Evolutionary conservation across 2,888 invertebrate genomes (phyloP).

Genomic region (Epinotia brunnichana): DNA sequence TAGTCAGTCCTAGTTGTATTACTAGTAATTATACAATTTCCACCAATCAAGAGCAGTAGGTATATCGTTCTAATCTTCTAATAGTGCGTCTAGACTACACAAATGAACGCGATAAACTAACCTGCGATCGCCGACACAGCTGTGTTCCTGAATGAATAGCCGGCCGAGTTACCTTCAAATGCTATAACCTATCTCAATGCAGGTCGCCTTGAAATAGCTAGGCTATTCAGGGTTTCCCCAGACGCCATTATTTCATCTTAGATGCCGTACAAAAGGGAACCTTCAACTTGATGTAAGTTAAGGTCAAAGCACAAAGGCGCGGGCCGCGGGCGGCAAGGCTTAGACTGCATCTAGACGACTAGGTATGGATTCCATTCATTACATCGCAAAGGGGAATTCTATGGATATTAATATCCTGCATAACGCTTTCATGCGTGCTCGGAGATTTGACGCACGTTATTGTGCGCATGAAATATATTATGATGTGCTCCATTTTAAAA

Average conservation of each 20-base stretch:
- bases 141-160: conserved; percentile 74
- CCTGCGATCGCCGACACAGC: conserved; percentile 64
- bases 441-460: conserved; percentile 27
- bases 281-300: conserved; percentile 81
- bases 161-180: conserved; percentile 64
- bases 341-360: conserved; percentile 74
- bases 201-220: conserved; percentile 72
- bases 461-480: background rate
- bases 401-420: conserved; percentile 44
- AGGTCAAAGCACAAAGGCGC: conserved; percentile 70
- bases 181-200: conserved; percentile 80
- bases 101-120: conserved; percentile 47
- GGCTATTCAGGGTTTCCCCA: conserved; percentile 70
- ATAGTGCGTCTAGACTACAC: conserved; percentile 32
- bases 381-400: conserved; percentile 59
- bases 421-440: conserved; percentile 30
- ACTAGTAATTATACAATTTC: background rate
- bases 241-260: conserved; percentile 66
- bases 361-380: conserved; percentile 54
- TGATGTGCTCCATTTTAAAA: background rate
- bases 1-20: background rate
- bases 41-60: background rate
- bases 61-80: no score
- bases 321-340: conserved; percentile 54
- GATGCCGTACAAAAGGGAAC: conserved; percentile 67